These are phyloP conservation scores for Myotis brandtii DNA, from an alignment of 2,113 vertebrate genomes.

Conservation along the genomic window DNA sequence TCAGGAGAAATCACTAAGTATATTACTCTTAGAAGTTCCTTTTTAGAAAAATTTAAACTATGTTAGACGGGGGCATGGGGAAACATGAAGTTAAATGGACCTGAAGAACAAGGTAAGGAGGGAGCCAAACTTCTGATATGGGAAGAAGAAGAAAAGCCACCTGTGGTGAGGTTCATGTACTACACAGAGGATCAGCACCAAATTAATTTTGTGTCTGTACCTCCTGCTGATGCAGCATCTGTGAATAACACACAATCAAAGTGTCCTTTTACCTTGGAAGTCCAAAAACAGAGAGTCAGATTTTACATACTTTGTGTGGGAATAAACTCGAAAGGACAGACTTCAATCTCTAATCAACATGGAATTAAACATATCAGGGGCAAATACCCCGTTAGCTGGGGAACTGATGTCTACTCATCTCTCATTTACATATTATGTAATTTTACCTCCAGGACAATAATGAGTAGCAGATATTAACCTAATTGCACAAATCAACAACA, in stretches of 20 bases:
- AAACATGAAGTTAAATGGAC: background rate
- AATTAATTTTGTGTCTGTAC: background rate
- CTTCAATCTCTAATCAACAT: background rate
- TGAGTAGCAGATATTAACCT: background rate
- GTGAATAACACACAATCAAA: background rate
- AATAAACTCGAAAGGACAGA: background rate
- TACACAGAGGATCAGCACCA: background rate
- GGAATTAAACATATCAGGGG: background rate
- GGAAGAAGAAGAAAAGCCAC: background rate
- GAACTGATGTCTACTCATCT: background rate
- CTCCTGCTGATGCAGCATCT: background rate
- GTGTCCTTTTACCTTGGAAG: background rate
- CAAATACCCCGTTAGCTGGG: background rate
- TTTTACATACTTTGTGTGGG: background rate
- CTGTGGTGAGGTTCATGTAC: background rate
- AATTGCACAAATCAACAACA: background rate
- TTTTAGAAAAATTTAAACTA: background rate
- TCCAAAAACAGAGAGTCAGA: background rate
- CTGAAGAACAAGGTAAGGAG: background rate
- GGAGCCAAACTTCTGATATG: background rate
- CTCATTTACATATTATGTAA: background rate
- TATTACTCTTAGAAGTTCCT: background rate
- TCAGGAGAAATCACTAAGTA: background rate
- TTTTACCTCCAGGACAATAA: background rate
- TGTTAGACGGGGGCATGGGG: fast-evolving